Conservation (phyloP, 2,888 invertebrate genomes). For the Lottia gigantea region DNA sequence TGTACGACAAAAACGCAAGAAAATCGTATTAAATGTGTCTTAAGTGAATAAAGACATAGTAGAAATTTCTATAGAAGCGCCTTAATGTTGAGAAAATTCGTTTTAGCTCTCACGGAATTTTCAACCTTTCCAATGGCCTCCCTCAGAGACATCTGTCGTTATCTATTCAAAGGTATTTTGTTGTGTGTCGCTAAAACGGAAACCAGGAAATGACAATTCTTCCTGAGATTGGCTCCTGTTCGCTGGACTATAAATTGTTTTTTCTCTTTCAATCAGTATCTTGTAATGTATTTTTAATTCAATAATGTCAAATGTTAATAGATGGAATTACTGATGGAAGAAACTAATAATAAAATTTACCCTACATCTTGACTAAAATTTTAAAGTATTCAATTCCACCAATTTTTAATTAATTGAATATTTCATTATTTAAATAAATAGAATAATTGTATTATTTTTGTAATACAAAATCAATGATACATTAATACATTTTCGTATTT, state of each 20-base stretch:
- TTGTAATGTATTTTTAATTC: not conserved
- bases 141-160: conserved; percentile 5
- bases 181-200: conserved; percentile 10
- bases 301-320: not conserved
- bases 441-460: too few species aligned
- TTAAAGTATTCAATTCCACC: too few species aligned
- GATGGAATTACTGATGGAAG: too few species aligned
- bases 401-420: too few species aligned
- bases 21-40: conserved; percentile 26
- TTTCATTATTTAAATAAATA: too few species aligned
- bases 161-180: conserved; percentile 4
- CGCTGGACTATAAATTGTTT: conserved; percentile 2
- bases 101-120: conserved; percentile 7
- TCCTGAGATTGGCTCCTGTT: conserved; percentile 6
- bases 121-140: conserved; percentile 3
- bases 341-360: too few species aligned
- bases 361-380: too few species aligned
- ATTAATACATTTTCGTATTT: too few species aligned
- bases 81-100: conserved; percentile 8
- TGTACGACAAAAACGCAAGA: conserved; percentile 16
- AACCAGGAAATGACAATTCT: conserved; percentile 3
- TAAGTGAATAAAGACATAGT: conserved; percentile 13
- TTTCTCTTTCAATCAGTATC: conserved; percentile 2
- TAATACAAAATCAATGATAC: too few species aligned
- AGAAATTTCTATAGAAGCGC: conserved; percentile 9